Conservation (phyloP, 2,113 vertebrate genomes). For the Otis tarda region DNA sequence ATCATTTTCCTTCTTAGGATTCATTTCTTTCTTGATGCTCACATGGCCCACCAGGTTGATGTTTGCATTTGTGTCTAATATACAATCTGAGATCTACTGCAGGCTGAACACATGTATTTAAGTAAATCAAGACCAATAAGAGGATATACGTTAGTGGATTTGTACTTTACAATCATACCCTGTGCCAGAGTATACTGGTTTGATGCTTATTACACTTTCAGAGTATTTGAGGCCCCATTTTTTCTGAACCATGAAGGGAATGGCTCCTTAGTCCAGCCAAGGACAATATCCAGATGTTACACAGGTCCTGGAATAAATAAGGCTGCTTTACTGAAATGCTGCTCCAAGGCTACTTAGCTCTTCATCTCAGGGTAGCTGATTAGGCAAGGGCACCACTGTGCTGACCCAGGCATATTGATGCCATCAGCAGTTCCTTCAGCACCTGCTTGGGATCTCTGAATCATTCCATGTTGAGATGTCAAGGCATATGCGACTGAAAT, state of each 20-base stretch:
- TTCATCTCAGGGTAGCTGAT: neutral
- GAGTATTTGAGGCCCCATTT: neutral
- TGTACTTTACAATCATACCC: neutral
- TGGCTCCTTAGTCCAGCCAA: neutral
- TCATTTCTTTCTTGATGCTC: neutral
- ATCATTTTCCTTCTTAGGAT: neutral
- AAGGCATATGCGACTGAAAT: neutral
- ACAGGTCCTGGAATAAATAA: neutral
- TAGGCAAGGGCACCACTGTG: neutral
- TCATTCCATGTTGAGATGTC: neutral
- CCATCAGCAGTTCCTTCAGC: neutral
- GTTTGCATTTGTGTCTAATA: neutral
- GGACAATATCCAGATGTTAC: neutral
- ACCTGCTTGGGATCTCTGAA: neutral
- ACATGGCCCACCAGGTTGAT: neutral
- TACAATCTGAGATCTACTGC: neutral
- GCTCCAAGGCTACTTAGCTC: neutral
- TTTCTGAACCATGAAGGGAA: neutral
- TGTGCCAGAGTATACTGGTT: neutral
- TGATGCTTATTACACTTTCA: neutral
- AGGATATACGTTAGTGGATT: neutral
- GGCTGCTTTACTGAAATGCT: neutral
- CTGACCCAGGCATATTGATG: fast-evolving
- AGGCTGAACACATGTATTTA: neutral
- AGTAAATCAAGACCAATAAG: neutral